Conservation (phyloP, 2,113 vertebrate species). For the Actenoides hombroni region DNA sequence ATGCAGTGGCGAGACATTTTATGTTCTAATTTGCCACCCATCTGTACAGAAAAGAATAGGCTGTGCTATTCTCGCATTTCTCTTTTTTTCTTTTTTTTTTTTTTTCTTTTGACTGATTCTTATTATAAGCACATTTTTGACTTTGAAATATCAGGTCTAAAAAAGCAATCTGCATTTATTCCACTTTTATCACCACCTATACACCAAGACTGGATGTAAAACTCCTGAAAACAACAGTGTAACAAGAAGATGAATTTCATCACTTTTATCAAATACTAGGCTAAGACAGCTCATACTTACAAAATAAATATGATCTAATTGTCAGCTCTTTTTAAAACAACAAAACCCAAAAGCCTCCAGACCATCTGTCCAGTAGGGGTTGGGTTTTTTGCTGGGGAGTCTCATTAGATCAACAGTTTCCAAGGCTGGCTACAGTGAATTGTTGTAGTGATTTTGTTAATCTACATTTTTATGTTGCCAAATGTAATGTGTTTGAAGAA, state of each 20-base stretch:
- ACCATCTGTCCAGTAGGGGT: neutral
- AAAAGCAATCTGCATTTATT: neutral
- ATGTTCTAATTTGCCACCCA: neutral
- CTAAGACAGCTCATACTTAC: neutral
- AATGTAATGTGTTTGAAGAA: neutral
- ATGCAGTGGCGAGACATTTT: neutral
- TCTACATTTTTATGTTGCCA: neutral
- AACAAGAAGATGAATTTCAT: neutral
- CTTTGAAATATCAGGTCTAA: neutral
- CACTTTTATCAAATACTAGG: neutral
- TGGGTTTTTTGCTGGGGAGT: neutral
- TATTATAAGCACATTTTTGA: neutral
- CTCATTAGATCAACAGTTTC: neutral
- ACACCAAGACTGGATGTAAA: neutral
- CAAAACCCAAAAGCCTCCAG: neutral
- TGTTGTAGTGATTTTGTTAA: neutral
- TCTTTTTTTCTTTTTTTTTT: no score
- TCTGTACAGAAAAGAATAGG: neutral
- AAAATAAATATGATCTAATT: neutral
- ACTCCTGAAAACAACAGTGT: neutral
- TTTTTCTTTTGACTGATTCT: neutral
- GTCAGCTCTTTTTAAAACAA: neutral
- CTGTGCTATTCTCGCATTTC: neutral
- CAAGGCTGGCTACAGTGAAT: neutral
- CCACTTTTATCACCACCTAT: neutral